Percentiles rank a stretch among this genome's conserved stretches.
These are phyloP conservation scores for Henricia sp. DNA, from an alignment of 53 echinoderm and acorn worm genomes.

Conservation along the genomic window DNA sequence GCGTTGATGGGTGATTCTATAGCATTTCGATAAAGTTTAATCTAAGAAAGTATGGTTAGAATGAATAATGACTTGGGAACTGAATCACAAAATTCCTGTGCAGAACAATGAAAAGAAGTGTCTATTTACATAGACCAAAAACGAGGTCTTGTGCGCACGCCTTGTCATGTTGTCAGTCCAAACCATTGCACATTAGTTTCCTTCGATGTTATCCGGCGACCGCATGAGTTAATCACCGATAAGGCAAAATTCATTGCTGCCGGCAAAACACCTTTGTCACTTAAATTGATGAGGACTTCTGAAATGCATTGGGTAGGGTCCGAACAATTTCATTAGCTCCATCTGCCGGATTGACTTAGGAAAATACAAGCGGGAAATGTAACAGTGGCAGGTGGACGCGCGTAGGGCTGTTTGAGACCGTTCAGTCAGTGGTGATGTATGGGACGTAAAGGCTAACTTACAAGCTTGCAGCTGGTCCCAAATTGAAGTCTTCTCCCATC, in stretches of 20 bases:
- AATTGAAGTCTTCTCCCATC: too few relatives aligned
- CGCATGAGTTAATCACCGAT: conserved; percentile 21
- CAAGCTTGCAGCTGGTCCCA: conserved; percentile 2
- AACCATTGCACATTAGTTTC: background rate
- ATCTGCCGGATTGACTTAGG: conserved; percentile 1
- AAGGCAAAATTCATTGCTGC: conserved; percentile 10
- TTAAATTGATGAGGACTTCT: conserved; percentile 42
- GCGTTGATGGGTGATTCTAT: too few relatives aligned
- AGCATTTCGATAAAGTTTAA: too few relatives aligned
- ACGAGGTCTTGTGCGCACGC: too few relatives aligned
- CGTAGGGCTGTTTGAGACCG: background rate
- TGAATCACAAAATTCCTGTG: too few relatives aligned
- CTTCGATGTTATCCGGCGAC: background rate
- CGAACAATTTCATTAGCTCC: conserved; percentile 38
- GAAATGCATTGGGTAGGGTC: background rate
- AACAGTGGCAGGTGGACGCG: background rate
- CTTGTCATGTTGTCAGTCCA: conserved; percentile 14
- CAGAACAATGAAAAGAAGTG: too few relatives aligned
- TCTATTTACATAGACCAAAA: too few relatives aligned
- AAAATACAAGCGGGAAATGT: background rate
- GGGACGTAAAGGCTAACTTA: background rate
- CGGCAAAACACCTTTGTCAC: conserved; percentile 44
- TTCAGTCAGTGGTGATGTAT: background rate
- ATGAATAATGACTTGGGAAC: too few relatives aligned
- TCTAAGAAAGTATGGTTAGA: too few relatives aligned